Base-by-base conservation (phyloP, 1,140 invertebrate genomes). In the Myzus persicae region DNA sequence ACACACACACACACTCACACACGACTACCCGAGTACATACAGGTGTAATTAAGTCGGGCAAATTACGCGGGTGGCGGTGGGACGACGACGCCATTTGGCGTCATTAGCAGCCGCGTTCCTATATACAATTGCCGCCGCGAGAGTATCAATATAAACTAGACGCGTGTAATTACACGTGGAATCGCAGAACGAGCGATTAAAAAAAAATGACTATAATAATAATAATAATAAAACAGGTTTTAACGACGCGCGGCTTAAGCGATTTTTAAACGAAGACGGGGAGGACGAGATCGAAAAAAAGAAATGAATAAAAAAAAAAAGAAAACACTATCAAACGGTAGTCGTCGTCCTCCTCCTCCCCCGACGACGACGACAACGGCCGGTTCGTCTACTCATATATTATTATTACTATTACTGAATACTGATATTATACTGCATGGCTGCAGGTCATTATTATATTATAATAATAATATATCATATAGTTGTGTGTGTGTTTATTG, bases 261-360 rank as follows among this genome's bases (percentile, higher is more conserved):
- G 91, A 85, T 93, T 93, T 93, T 93, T 93, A 93, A 93, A 93
- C 44, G 91, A 92, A 44, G 76, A 81, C 90, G 36, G 24, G 6
- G 76, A 82, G n/a, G 76, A 82, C 81, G 81, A 46, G 46, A n/a
- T n/a, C 31, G 31, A 76, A 76, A 76, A 59, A 76, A 76, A 76
- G 14, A 67, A 18, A 48, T 42, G 24, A 22, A n/a, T 26, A 46
- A 81, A 26, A 7, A 24, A 59, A 4, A 59, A 76, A 76, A 81
- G n/a, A 92, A 48, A 81, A 82, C 42, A 82, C 48, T 48, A 81
- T 84, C 51, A 59, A 90, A 90, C 89, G 31, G 89, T 59, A 90
- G 89, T 40, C 38, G 26, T 59, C n/a, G n/a, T n/a, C n/a, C n/a
- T n/a, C n/a, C n/a, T n/a, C n/a, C n/a, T n/a, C 42, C 42, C 8